Evolutionary conservation across 2,888 invertebrate genomes (phyloP).

Genomic region (Campoplex nolae): DNA sequence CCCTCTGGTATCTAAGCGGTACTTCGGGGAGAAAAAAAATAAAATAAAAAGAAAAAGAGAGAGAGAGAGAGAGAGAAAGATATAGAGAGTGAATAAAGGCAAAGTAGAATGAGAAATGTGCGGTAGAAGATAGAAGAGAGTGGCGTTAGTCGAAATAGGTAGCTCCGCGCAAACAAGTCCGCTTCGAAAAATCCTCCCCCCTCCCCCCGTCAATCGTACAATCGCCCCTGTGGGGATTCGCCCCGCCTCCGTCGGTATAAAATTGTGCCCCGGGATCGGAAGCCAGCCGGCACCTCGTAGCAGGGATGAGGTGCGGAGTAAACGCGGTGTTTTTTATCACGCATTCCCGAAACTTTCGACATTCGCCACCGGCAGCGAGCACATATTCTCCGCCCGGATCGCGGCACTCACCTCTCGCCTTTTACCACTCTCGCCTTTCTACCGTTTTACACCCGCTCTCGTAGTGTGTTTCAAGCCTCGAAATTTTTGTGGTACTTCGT

Average conservation of each 20-base stretch:
- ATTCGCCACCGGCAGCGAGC: constrained; percentile 57
- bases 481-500: constrained; percentile 51
- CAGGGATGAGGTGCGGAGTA: constrained; percentile 25
- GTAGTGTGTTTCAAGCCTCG: constrained; percentile 34
- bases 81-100: not conserved
- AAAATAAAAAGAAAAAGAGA: not conserved
- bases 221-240: constrained; percentile 15
- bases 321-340: constrained; percentile 55
- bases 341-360: constrained; percentile 66
- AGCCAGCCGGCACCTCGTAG: constrained; percentile 19
- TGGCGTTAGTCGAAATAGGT: constrained; percentile 22
- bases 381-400: constrained; percentile 43
- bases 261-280: constrained; percentile 48
- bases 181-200: not conserved
- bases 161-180: constrained; percentile 60
- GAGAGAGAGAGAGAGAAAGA: not conserved
- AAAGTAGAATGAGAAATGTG: constrained; percentile 24
- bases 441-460: constrained; percentile 16
- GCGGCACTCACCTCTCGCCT: constrained; percentile 39
- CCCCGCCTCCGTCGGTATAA: constrained; percentile 65
- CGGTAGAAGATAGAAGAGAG: constrained; percentile 6
- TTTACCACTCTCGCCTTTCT: constrained; percentile 40
- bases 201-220: not conserved
- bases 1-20: not conserved
- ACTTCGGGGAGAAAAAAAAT: not conserved